Base-by-base conservation (phyloP, 1,140 invertebrate species). In the Plodia interpunctella region DNA sequence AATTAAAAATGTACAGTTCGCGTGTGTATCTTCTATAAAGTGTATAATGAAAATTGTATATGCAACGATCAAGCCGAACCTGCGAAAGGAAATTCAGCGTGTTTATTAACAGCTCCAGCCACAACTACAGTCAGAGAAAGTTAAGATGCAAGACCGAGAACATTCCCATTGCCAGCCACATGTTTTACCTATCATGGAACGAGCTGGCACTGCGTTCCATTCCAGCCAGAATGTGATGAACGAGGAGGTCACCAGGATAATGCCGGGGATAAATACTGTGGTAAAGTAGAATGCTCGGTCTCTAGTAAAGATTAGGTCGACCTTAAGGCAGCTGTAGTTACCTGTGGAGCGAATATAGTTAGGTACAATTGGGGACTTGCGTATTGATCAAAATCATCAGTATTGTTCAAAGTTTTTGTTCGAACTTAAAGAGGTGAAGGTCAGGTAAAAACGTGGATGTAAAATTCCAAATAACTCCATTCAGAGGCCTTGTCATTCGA, bases 171-270 rank as follows among this genome's bases (percentile, higher is more conserved):
- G 74, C 78, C 78, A 78, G 74, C 74, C 88, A 87, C 72, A 57
- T 56, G 28, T 84, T 83, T 94, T 91, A 95, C 94, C 95, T 92
- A 95, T 95, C 94, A 95, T 95, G 76, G 96, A 96, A 85, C 95
- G 92, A 68, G 96, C 96, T 74, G 96, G 96, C 70, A 97, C 96
- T 55, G 96, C 96, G 90, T 97, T 97, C 95, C 96, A 97, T 90
- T 97, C 96, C 76, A 97, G 92, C 96, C 96, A 97, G 91, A 97
- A 97, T 70, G 95, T 96, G 89, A 97, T 97, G 92, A 97, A 97
- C 62, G 95, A 97, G 79, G 95, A 96, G 68, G 96, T 97, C 76
- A 97, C 96, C 86, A 97, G 92, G 83, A 97, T 96, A 78, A 97
- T 96, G 74, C 96, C 95, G 60, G 96, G 96, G 82, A 97, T 96